Conservation (phyloP, 2,888 invertebrate species). For the Drosophila paranaensis region DNA sequence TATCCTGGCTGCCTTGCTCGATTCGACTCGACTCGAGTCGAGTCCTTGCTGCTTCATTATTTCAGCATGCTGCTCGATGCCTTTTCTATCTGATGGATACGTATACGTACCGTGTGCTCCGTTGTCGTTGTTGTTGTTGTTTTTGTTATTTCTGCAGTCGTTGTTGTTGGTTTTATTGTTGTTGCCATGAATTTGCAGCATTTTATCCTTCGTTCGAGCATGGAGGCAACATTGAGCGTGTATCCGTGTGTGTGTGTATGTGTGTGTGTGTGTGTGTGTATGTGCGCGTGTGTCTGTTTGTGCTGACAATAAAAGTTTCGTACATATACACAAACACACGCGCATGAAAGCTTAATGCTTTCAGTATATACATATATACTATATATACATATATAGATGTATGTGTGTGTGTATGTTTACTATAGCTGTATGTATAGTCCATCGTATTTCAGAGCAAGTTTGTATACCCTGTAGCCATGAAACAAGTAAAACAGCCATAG, state of each 20-base stretch:
- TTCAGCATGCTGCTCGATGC: slow-evolving; percentile 81
- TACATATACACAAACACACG: slow-evolving; percentile 53
- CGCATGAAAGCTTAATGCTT: slow-evolving; percentile 73
- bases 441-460: slow-evolving; percentile 79
- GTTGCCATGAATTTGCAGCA: slow-evolving; percentile 79
- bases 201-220: slow-evolving; percentile 76
- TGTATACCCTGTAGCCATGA: slow-evolving; percentile 57
- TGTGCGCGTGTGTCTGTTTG: slow-evolving; percentile 64
- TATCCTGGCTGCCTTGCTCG: slow-evolving; percentile 29
- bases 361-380: slow-evolving; percentile 34
- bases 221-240: slow-evolving; percentile 45
- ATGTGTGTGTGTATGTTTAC: slow-evolving; percentile 31
- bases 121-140: slow-evolving; percentile 27
- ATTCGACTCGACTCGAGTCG: slow-evolving; percentile 37
- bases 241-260: slow-evolving; percentile 21
- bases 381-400: neutral
- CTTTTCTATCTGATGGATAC: slow-evolving; percentile 81
- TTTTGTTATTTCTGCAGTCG: slow-evolving; percentile 19
- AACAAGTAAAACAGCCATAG: slow-evolving; percentile 16
- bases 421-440: slow-evolving; percentile 64
- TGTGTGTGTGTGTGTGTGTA: slow-evolving; percentile 21
- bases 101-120: slow-evolving; percentile 76
- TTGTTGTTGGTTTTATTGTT: slow-evolving; percentile 46
- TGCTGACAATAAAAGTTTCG: slow-evolving; percentile 78
- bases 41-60: slow-evolving; percentile 81